Evolutionary conservation across 2,888 invertebrate species (phyloP), one percentile per base, ranked within the genome.

Genomic region (Calameuta filiformis): DNA sequence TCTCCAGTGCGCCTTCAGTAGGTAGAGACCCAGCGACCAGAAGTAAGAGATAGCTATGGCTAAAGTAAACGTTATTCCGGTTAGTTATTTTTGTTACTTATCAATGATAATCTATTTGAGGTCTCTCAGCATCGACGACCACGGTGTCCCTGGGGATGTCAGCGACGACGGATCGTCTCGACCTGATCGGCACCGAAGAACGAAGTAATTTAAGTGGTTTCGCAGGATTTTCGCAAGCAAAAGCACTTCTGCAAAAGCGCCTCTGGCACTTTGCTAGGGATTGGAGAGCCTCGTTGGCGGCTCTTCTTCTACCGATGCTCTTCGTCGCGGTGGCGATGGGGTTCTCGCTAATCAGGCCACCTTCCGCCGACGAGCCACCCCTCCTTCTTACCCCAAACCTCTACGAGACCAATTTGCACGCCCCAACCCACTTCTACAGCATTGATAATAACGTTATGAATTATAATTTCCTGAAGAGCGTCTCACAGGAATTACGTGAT

Each of bases 301-400:
- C 95, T 74, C 85, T 95, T 12, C 85, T 93, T 11, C 90, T 95
- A 79, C 95, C 95, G 0, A 93, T 94, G 0, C 83, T 95, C 78
- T 95, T 95, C 89, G 94, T 95, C 84, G 91, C 93, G 0, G 90
- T 94, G 33, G 95, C 95, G n/a, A 95, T 95, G 95, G 94, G 93
- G 71, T 95, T 95, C 92, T 94, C 95, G 35, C 92, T 93, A 87
- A 93, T 95, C 81, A 93, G 95, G 0, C 93, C 95, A 33, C 95
- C 95, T 3, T 93, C 94, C 11, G 94, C 94, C 86, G 93, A 93
- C 85, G 95, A 95, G 83, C 89, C 93, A 0, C 83, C 93, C 0
- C 88, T 95, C 69, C 90, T 87, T 11, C 90, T 95, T 0, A 90
- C 91, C 0, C 92, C 93, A 0, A 87, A 91, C 3, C 88, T 95